A percentile compares a stretch with the other conserved stretches of the same genome.
These are phyloP conservation scores for Anthoscopus minutus DNA, from an alignment of 2,113 vertebrate species.

Conservation along the genomic window DNA sequence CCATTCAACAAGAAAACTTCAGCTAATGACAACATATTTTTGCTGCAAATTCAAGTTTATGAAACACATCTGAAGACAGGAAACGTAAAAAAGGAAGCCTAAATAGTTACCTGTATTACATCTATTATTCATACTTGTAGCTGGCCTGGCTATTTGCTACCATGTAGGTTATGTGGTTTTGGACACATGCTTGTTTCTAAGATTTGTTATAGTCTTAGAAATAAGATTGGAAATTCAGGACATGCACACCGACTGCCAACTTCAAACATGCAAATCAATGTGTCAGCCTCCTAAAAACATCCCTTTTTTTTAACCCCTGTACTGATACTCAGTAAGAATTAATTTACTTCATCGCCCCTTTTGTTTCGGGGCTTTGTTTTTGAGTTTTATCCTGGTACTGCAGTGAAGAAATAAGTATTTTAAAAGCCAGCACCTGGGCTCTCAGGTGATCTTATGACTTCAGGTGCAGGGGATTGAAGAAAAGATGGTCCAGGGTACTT, in stretches of 20 bases:
- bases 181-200: not conserved
- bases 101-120: not conserved
- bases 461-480: too few species aligned
- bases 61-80: not conserved
- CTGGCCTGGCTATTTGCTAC: not conserved
- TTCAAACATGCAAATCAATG: not conserved
- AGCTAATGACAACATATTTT: not conserved
- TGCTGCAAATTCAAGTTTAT: not conserved
- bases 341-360: not conserved
- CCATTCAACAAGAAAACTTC: not conserved
- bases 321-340: not conserved
- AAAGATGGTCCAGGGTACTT: too few species aligned
- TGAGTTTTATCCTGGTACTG: not conserved
- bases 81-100: not conserved
- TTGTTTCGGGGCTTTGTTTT: not conserved
- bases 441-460: not conserved
- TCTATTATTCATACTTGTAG: not conserved
- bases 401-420: not conserved
- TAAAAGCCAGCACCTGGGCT: not conserved
- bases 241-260: not conserved
- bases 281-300: not conserved
- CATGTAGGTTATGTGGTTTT: not conserved
- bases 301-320: not conserved
- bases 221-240: not conserved
- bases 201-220: not conserved